A percentile compares a stretch with the other conserved stretches of the same genome.
phyloP scores from a whole-genome alignment of 2,797 vertebrate genomes.

The Oreortyx pictus region DNA sequence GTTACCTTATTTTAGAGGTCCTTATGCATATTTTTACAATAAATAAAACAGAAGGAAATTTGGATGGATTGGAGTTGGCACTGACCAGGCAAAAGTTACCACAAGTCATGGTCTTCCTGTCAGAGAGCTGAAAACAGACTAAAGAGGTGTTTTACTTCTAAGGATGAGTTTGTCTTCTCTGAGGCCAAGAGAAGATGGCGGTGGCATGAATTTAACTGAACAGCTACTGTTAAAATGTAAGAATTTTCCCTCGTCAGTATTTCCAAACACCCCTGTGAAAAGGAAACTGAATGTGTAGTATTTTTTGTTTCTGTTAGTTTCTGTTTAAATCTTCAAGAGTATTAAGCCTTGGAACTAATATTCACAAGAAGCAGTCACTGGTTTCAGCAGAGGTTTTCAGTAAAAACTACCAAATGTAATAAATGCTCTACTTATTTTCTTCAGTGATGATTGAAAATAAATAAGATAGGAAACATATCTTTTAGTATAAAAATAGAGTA shows the following conservation, averaged over 20 bases:
- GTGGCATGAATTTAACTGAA: not conserved
- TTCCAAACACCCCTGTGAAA: not conserved
- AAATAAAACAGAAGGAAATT: not conserved
- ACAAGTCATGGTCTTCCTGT: not conserved
- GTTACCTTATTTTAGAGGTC: not conserved
- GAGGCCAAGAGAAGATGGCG: accelerated
- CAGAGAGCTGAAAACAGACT: not conserved
- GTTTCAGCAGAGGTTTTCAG: not conserved
- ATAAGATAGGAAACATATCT: not conserved
- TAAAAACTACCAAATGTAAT: not conserved
- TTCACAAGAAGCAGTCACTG: not conserved
- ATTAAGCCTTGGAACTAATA: not conserved
- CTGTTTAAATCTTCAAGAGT: not conserved
- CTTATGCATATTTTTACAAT: not conserved
- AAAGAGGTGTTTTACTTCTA: not conserved
- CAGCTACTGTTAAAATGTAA: too few relatives aligned
- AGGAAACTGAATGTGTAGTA: not conserved
- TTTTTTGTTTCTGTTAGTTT: not conserved
- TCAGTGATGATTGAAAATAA: not conserved
- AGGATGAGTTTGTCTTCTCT: not conserved
- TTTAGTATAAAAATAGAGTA: not conserved
- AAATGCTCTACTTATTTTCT: not conserved
- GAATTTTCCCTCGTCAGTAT: not conserved
- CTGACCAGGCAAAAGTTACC: not conserved
- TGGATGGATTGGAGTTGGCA: accelerated